A percentile compares a stretch with the other conserved stretches of the same genome.
Evolutionary conservation across 2,113 vertebrate species (phyloP).

Genomic region (Anthoscopus minutus): DNA sequence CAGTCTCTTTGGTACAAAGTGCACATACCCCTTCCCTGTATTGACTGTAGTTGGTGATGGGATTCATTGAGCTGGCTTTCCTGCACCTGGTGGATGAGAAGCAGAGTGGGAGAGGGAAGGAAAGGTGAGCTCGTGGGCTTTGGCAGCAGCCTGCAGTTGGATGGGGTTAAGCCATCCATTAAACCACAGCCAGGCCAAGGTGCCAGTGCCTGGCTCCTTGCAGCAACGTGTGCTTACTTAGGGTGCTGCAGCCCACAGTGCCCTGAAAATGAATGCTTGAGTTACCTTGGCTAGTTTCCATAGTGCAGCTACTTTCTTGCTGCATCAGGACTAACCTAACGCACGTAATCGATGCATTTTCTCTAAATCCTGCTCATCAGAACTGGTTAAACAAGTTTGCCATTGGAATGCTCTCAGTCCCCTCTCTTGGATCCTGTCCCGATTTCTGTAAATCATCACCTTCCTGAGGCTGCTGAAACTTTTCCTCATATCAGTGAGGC

Average conservation of each 20-base stretch:
- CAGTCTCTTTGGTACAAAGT: background rate
- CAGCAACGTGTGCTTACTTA: fast-evolving
- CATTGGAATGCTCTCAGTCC: background rate
- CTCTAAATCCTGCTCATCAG: background rate
- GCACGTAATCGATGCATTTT: background rate
- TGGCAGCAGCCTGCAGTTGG: background rate
- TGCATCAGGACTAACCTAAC: background rate
- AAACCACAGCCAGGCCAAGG: background rate
- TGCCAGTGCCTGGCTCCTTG: background rate
- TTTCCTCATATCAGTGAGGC: background rate
- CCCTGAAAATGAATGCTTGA: background rate
- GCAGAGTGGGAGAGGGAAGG: background rate
- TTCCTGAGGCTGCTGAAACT: constrained; percentile 22
- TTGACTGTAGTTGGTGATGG: background rate
- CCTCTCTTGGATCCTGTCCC: constrained; percentile 28
- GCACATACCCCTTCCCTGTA: background rate
- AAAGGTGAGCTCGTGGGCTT: background rate
- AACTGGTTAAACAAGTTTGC: constrained; percentile 59
- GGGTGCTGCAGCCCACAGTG: background rate
- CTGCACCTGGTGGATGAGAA: background rate
- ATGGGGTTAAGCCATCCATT: background rate
- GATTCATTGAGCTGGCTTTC: background rate
- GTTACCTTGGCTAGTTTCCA: background rate
- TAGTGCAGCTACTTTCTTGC: background rate
- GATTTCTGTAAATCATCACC: constrained; percentile 63